phyloP scores from a whole-genome alignment of 2,888 invertebrate genomes.

The Heteromyza rotundicornis region DNA sequence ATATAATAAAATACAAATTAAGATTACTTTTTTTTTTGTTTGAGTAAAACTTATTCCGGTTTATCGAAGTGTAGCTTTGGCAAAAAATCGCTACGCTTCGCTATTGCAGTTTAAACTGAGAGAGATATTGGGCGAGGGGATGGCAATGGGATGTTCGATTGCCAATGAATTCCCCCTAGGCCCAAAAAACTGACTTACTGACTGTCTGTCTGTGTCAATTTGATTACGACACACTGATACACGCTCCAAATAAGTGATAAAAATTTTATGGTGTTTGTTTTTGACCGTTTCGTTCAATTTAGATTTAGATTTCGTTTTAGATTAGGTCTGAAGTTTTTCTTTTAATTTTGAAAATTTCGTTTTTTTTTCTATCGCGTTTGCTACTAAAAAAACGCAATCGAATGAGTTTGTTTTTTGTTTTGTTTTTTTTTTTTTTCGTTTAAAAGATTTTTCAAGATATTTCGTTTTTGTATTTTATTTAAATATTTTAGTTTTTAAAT shows the following conservation, averaged over 20 bases:
- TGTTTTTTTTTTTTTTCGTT: conserved; percentile 29
- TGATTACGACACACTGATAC: conserved; percentile 29
- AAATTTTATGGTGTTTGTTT: conserved; percentile 35
- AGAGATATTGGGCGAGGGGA: not conserved
- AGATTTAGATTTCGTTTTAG: too few species aligned
- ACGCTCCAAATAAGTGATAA: conserved; percentile 58
- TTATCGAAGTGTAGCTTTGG: conserved; percentile 39
- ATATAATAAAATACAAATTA: too few species aligned
- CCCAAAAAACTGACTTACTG: too few species aligned
- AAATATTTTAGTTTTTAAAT: conserved; percentile 32
- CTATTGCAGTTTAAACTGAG: conserved; percentile 51
- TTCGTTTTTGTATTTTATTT: too few species aligned
- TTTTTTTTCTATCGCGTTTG: conserved; percentile 54
- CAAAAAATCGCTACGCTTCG: conserved; percentile 42
- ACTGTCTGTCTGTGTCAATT: conserved; percentile 18
- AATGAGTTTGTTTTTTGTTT: conserved; percentile 35
- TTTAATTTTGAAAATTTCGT: conserved; percentile 29
- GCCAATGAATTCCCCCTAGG: too few species aligned
- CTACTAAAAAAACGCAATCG: conserved; percentile 62
- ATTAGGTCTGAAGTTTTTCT: too few species aligned
- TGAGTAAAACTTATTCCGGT: conserved; percentile 41
- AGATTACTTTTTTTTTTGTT: too few species aligned
- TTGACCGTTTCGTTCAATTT: conserved; percentile 31
- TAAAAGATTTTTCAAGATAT: conserved; percentile 32
- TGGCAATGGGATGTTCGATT: too few species aligned